Conservation (phyloP, 2,888 invertebrate genomes). For the Eucera pruinosa region DNA sequence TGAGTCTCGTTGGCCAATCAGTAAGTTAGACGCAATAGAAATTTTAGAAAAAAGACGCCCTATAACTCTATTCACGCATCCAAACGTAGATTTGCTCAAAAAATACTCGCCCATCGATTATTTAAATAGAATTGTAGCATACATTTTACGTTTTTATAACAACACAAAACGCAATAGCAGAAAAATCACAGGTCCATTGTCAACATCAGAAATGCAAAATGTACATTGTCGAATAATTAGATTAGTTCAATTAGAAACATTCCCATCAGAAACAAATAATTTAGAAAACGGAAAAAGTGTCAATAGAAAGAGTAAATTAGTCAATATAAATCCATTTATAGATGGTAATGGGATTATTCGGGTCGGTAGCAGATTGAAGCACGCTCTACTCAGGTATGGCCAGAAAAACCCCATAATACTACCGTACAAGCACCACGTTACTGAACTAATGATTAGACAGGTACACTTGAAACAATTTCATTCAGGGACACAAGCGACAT, state of each 20-base stretch:
- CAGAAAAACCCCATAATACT: slow-evolving; percentile 1
- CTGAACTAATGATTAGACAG: slow-evolving; percentile 1
- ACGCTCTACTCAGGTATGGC: neutral
- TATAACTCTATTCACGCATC: neutral
- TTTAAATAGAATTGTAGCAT: neutral
- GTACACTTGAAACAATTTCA: neutral
- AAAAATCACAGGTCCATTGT: neutral
- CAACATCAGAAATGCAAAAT: neutral
- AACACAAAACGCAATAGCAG: neutral
- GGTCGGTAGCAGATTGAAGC: neutral
- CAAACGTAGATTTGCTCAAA: neutral
- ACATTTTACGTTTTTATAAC: neutral
- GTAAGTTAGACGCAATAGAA: neutral
- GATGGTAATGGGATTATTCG: slow-evolving; percentile 1
- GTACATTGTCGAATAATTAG: neutral
- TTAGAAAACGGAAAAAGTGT: neutral
- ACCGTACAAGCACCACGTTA: neutral
- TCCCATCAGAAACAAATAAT: neutral
- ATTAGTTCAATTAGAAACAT: neutral
- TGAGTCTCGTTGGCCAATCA: neutral
- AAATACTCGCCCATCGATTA: neutral
- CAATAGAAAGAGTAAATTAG: neutral
- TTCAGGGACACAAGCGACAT: neutral
- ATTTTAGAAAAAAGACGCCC: neutral
- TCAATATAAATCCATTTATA: neutral